Evolutionary conservation across 1,140 invertebrate genomes (phyloP).

Genomic region (Drosophila kikkawai): DNA sequence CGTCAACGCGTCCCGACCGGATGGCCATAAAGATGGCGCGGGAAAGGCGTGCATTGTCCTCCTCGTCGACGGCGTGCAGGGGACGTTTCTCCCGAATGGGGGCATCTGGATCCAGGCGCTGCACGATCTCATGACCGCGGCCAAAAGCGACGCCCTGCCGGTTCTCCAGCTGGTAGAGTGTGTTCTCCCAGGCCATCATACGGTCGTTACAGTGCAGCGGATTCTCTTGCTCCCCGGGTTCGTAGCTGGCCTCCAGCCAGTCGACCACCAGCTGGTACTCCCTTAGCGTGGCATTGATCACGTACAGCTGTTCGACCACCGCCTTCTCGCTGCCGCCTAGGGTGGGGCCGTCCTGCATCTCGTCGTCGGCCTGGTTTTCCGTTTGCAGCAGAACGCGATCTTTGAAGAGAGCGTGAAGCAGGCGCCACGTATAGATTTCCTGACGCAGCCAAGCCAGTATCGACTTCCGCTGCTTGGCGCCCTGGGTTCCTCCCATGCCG

Average conservation of each 20-base stretch:
- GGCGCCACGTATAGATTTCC: conserved; percentile 95
- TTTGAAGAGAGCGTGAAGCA: conserved; percentile 92
- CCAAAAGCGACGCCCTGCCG: conserved; percentile 86
- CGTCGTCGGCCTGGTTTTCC: conserved; percentile 85
- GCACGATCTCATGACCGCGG: conserved; percentile 87
- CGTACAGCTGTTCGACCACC: conserved; percentile 80
- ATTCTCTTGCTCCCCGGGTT: conserved; percentile 88
- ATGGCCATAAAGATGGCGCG: conserved; percentile 91
- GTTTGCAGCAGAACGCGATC: conserved; percentile 88
- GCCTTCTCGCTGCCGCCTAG: conserved; percentile 87
- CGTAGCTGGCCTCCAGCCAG: conserved; percentile 95
- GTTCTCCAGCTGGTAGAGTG: conserved; percentile 90
- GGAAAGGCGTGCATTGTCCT: conserved; percentile 93
- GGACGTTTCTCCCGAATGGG: conserved; percentile 91
- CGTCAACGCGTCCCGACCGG: conserved; percentile 93
- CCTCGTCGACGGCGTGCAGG: conserved; percentile 94
- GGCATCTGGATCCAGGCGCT: conserved; percentile 97
- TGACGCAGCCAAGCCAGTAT: conserved; percentile 88
- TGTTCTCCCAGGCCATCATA: conserved; percentile 96
- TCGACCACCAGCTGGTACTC: conserved; percentile 95
- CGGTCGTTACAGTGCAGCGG: conserved; percentile 90
- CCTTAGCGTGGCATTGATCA: conserved; percentile 88
- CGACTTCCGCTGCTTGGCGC: conserved; percentile 47
- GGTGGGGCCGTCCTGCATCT: conserved; percentile 85
- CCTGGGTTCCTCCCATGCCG: conserved; percentile 42